These are phyloP conservation scores for Liparis tanakae DNA, from an alignment of 2,797 vertebrate species.

Conservation along the genomic window DNA sequence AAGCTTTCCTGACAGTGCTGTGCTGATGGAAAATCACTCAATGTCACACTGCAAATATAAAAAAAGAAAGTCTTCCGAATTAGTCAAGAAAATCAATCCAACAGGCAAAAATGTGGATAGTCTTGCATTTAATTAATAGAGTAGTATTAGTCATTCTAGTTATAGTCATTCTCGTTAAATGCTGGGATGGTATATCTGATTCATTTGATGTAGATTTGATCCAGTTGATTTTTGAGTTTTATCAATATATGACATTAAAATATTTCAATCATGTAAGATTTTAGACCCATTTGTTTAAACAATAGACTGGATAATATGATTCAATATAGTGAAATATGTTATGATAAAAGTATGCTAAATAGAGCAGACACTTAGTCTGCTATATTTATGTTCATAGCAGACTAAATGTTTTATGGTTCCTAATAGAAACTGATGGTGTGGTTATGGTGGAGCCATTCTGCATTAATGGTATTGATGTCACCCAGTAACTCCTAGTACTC, in stretches of 20 bases:
- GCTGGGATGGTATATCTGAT: not conserved
- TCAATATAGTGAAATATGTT: constrained; percentile 15
- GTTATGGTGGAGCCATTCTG: constrained; percentile 22
- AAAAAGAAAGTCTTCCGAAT: constrained; percentile 1
- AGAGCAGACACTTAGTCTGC: no score
- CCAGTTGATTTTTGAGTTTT: no score
- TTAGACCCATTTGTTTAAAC: constrained; percentile 1
- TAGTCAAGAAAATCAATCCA: not conserved
- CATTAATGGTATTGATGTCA: constrained; percentile 17
- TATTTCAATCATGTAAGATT: not conserved
- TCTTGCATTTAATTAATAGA: constrained; percentile 5
- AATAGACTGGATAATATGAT: not conserved
- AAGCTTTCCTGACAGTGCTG: constrained; percentile 30
- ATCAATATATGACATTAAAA: not conserved
- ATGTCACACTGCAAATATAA: constrained; percentile 23
- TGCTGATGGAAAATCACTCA: constrained; percentile 35
- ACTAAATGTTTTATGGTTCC: constrained; percentile 3
- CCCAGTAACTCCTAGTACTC: constrained; percentile 3
- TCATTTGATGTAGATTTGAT: not conserved
- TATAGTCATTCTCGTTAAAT: no score
- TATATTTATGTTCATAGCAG: not conserved
- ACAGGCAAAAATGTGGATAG: not conserved
- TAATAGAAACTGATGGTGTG: constrained; percentile 6
- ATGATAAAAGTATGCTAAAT: not conserved
- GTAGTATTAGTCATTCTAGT: not conserved